Evolutionary conservation across 2,797 vertebrate genomes (phyloP).

Genomic region (Amniataba percoides): DNA sequence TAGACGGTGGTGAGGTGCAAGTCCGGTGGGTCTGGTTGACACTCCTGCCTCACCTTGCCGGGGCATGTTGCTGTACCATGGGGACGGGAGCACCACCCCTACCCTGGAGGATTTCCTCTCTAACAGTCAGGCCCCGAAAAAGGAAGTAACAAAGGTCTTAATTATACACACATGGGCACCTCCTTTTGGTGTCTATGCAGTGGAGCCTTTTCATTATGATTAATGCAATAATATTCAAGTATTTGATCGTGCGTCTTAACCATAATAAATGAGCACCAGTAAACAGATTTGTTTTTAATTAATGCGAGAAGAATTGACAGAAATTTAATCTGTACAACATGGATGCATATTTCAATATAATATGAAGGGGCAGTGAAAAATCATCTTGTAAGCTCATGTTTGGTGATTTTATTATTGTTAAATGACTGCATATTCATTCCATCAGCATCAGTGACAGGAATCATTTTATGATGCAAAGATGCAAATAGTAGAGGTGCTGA

Average conservation of each 20-base stretch:
- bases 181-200: slow-evolving; percentile 17
- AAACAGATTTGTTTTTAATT: background rate
- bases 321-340: background rate
- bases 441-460: background rate
- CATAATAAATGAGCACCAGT: background rate
- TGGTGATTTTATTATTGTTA: background rate
- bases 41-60: slow-evolving; percentile 30
- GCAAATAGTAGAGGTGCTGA: background rate
- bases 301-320: background rate
- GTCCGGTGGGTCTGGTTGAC: slow-evolving; percentile 10
- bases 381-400: background rate
- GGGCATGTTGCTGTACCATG: slow-evolving; percentile 46
- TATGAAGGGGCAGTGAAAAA: background rate
- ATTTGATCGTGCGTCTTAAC: background rate
- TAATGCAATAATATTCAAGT: background rate
- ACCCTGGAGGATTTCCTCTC: slow-evolving; percentile 69
- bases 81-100: slow-evolving; percentile 46
- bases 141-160: slow-evolving; percentile 40
- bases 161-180: slow-evolving; percentile 36
- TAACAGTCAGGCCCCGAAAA: slow-evolving; percentile 20
- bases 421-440: background rate
- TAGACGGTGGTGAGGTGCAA: slow-evolving; percentile 31
- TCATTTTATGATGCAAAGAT: background rate
- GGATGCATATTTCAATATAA: background rate
- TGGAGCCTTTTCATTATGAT: background rate